These are phyloP conservation scores for Pterostichus niger DNA, from an alignment of 2,888 invertebrate species.

Conservation along the genomic window DNA sequence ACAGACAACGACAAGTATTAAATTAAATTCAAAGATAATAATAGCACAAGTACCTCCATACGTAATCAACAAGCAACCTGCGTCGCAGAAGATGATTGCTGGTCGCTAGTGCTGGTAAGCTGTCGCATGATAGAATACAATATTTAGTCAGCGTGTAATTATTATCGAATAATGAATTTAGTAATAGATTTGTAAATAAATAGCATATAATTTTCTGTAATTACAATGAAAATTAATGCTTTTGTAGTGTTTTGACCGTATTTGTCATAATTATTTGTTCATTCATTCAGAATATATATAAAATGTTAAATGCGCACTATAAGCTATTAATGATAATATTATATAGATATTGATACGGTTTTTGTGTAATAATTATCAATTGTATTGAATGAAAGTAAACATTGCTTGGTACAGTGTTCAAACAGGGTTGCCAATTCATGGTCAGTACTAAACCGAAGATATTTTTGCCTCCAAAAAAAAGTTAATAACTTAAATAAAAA, in stretches of 20 bases:
- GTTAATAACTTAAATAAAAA: too few species aligned
- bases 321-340: too few species aligned
- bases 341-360: too few species aligned
- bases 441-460: too few species aligned
- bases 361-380: too few species aligned
- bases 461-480: too few species aligned
- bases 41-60: neutral
- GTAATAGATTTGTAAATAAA: conserved; percentile 8
- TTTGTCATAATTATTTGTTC: neutral
- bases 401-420: too few species aligned
- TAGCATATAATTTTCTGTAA: neutral
- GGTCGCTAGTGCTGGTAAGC: neutral
- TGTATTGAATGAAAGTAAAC: too few species aligned
- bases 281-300: too few species aligned
- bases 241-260: neutral
- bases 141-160: neutral
- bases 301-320: too few species aligned
- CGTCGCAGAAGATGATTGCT: neutral
- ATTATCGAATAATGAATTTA: conserved; percentile 2
- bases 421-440: too few species aligned
- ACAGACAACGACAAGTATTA: neutral
- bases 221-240: neutral
- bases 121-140: neutral
- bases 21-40: neutral
- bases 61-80: neutral